Evolutionary conservation across 92 coral and sea anemone species (phyloP).

Genomic region (Galaxea fascicularis): DNA sequence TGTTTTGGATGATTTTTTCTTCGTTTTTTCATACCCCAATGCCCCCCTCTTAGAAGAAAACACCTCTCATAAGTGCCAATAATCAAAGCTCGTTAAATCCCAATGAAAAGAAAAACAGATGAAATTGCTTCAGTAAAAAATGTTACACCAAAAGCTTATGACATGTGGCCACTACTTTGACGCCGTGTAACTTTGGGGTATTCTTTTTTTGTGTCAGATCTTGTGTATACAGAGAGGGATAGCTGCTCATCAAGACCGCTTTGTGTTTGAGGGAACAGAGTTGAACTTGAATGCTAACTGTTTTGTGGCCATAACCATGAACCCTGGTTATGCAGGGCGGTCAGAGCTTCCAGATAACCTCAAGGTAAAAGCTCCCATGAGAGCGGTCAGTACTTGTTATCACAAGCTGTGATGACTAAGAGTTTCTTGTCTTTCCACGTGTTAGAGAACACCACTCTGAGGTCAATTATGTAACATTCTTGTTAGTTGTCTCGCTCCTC

Average conservation of each 20-base stretch:
- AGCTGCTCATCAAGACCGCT: constrained; percentile 94
- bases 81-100: too few species aligned
- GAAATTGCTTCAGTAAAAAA: too few species aligned
- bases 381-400: not conserved
- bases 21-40: too few species aligned
- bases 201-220: constrained; percentile 55
- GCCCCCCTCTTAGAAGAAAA: too few species aligned
- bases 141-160: not conserved
- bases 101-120: not conserved
- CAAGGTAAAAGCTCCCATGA: constrained; percentile 67
- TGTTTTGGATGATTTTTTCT: too few species aligned
- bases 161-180: not conserved
- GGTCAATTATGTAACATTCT: too few species aligned
- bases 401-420: too few species aligned
- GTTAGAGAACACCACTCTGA: too few species aligned
- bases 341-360: constrained; percentile 99
- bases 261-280: constrained; percentile 96
- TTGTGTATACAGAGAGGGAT: constrained; percentile 94
- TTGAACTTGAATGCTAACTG: constrained; percentile 95
- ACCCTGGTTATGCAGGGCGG: constrained; percentile 99
- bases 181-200: not conserved
- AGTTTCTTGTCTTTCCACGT: too few species aligned
- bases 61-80: too few species aligned
- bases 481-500: too few species aligned
- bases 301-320: constrained; percentile 98